These are phyloP conservation scores for Siniperca undulata DNA, from an alignment of 2,797 vertebrate genomes.

Conservation along the genomic window DNA sequence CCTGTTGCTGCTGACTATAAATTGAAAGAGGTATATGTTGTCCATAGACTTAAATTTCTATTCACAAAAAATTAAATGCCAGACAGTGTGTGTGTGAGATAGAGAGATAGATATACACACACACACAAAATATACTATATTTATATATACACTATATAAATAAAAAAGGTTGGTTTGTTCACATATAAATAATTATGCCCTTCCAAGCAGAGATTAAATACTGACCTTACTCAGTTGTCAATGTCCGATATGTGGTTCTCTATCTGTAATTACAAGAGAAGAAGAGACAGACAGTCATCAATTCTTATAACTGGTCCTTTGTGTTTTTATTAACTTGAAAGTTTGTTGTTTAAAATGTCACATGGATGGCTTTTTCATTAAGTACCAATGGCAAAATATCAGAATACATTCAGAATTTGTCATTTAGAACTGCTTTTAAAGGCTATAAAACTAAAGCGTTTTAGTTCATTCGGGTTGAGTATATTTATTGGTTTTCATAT, in stretches of 20 bases:
- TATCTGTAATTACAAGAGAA: constrained; percentile 76
- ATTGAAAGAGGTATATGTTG: constrained; percentile 1
- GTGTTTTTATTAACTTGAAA: not conserved
- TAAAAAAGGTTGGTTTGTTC: not conserved
- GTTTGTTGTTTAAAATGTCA: not conserved
- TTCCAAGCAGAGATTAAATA: constrained; percentile 42
- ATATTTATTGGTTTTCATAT: not conserved
- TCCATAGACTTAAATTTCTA: not conserved
- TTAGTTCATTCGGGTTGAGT: not conserved
- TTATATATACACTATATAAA: too few species aligned
- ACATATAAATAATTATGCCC: not conserved
- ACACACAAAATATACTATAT: too few species aligned
- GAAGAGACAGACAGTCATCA: not conserved
- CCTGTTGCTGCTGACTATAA: not conserved
- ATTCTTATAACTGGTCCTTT: not conserved
- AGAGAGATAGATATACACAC: too few species aligned
- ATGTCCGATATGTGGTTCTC: constrained; percentile 86
- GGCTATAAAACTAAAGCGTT: not conserved
- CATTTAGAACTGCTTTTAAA: not conserved
- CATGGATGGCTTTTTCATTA: not conserved
- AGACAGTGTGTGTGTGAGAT: not conserved
- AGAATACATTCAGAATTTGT: not conserved
- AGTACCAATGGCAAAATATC: not conserved
- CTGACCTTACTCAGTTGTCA: constrained; percentile 85
- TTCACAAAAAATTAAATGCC: not conserved